Percentiles rank a stretch among this genome's conserved stretches.
phyloP scores from a whole-genome alignment of 2,888 invertebrate genomes.

The Copidosoma aretas region DNA sequence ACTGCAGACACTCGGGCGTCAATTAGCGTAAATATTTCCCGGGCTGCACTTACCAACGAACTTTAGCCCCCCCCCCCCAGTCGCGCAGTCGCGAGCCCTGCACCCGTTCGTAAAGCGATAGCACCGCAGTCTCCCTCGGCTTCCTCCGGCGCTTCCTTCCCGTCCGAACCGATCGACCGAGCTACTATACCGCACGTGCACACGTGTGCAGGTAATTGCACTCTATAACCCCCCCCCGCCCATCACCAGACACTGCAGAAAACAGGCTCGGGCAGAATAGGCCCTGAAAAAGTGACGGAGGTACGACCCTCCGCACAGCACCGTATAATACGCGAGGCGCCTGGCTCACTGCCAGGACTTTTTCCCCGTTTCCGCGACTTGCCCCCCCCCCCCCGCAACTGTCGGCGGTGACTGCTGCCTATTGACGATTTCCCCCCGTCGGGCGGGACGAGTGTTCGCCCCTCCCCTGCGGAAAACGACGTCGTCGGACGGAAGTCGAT shows the following conservation, averaged over 20 bases:
- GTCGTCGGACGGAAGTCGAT: too few species aligned
- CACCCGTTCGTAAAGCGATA: neutral
- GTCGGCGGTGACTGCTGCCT: conserved; percentile 33
- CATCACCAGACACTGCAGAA: conserved; percentile 11
- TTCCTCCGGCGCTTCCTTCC: neutral
- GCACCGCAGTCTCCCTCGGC: neutral
- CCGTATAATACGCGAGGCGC: conserved; percentile 5
- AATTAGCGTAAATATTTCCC: neutral
- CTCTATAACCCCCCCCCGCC: conserved; percentile 48
- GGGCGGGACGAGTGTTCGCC: too few species aligned
- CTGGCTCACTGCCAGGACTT: conserved; percentile 38
- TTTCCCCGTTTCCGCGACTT: conserved; percentile 23
- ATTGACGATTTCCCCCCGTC: conserved; percentile 28
- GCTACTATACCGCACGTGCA: conserved; percentile 5
- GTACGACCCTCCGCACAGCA: too few species aligned
- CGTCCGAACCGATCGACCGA: neutral
- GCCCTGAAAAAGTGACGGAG: conserved; percentile 13
- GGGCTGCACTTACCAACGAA: neutral
- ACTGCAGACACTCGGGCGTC: too few species aligned
- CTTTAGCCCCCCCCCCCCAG: neutral
- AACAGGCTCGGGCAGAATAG: neutral
- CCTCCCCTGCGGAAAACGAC: too few species aligned
- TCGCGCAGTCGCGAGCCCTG: too few species aligned
- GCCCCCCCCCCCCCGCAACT: conserved; percentile 9
- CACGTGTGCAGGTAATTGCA: conserved; percentile 51